A percentile compares a stretch with the other conserved stretches of the same genome.
phyloP scores from a whole-genome alignment of 2,113 vertebrate genomes.

The Scomber japonicus region DNA sequence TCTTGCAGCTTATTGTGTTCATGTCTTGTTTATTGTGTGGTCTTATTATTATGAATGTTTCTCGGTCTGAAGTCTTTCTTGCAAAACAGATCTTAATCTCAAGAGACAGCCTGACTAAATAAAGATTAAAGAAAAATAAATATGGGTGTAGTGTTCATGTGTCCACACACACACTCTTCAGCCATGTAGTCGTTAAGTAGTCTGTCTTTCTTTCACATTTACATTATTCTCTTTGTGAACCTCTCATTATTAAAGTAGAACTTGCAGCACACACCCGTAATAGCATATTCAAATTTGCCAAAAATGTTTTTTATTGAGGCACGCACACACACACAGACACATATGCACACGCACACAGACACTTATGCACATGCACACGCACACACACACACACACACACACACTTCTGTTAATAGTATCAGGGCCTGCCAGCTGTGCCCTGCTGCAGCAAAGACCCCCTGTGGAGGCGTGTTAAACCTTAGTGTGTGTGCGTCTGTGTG shows the following conservation, averaged over 20 bases:
- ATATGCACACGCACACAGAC: constrained; percentile 5
- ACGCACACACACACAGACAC: constrained; percentile 13
- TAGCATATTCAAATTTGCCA: neutral
- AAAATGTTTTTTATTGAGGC: constrained; percentile 7
- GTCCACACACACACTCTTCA: too few relatives aligned
- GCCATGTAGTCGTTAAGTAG: too few relatives aligned
- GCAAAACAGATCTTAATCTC: too few relatives aligned
- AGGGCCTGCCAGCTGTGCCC: constrained; percentile 37
- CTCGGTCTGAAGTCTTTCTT: too few relatives aligned
- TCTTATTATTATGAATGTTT: too few relatives aligned
- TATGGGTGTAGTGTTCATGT: too few relatives aligned
- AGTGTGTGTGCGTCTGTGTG: neutral
- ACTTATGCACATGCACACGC: neutral
- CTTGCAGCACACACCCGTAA: constrained; percentile 10
- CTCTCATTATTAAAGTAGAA: neutral
- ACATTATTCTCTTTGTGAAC: neutral
- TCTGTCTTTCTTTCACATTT: neutral
- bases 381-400: constrained; percentile 15
- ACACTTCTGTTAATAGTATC: constrained; percentile 25
- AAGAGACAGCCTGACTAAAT: too few relatives aligned
- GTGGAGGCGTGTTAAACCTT: constrained; percentile 38
- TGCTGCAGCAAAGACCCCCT: constrained; percentile 42
- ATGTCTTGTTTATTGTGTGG: too few relatives aligned
- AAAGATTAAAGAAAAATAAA: too few relatives aligned
- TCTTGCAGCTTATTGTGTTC: too few relatives aligned